Base-by-base conservation (phyloP, 2,797 vertebrate genomes). In the Smutsia gigantea region DNA sequence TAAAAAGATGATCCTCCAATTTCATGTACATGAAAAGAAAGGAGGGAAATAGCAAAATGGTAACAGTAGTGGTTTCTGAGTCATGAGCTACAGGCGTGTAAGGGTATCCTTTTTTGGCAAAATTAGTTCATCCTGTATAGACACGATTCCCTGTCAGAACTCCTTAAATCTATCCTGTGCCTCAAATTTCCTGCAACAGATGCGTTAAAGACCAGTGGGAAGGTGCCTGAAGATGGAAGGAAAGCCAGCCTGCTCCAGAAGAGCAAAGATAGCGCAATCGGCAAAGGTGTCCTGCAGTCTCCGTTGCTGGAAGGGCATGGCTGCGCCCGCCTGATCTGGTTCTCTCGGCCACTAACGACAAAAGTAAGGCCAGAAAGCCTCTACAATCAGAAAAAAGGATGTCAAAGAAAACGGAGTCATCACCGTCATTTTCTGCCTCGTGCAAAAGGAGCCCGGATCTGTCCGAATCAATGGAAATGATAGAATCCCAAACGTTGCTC, bases 401-500 rank as follows among this genome's bases (percentile, higher is more conserved):
- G 12, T 37, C 83, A 1, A 72, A 55, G 83, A 97, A 92, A 19
- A 42, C 51, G 0, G 37, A 92, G 37, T 66, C 39, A 0, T 46
- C 46, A 11, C 7, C 31, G 0, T 87, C 93, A 0, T 77, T 87
- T n/a, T 57, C 27, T 3, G 34, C 81, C 9, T 59, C 64, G 0
- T 69, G 19, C 88, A 92, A 31, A n/a, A 97, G 93, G 68, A 85
- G 34, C 63, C 82, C 37, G 2, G 5, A 68, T 25, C 1, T 71
- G 0, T 1, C 0, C 1, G 87, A 77, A 92, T 69, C 89, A 1
- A 98, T 99, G 64, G 93, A 90, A 55, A 78, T 97, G 21, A 84
- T 99, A 74, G 99, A 99, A 39, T 99, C 99, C 93, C 98, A 99
- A 92, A 99, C 99, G 0, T 97, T 99, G 17, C 95, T 99, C 69